Evolutionary conservation across 1,140 invertebrate genomes (phyloP).

Genomic region (Drosophila quadrilineata): DNA sequence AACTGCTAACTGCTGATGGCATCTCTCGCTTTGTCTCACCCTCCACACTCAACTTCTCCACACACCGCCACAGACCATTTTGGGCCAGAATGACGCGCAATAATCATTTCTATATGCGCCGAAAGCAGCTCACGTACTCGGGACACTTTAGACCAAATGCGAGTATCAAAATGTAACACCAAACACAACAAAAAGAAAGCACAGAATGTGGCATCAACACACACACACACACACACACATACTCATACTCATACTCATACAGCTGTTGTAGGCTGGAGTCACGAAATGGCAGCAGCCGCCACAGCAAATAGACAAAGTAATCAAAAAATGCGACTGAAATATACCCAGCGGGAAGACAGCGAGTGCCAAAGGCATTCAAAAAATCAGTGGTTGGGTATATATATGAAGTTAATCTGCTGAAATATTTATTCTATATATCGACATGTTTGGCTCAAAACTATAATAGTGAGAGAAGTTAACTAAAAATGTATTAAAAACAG

Average conservation of each 20-base stretch:
- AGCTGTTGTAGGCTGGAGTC: slow-evolving; percentile 10
- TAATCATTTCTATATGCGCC: slow-evolving; percentile 68
- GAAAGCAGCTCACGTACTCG: slow-evolving; percentile 57
- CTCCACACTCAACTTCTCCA: no score
- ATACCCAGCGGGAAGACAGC: slow-evolving; percentile 16
- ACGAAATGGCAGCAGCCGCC: slow-evolving; percentile 45
- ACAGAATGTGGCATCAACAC: slow-evolving; percentile 49
- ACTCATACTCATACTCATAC: neutral
- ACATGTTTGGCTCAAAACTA: no score
- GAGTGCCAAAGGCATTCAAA: no score
- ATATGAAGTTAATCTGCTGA: no score
- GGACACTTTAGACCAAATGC: slow-evolving; percentile 56
- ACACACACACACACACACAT: slow-evolving; percentile 26
- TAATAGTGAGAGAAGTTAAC: no score
- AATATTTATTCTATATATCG: no score
- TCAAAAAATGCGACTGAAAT: slow-evolving; percentile 35
- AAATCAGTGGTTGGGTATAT: no score
- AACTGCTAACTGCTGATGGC: slow-evolving; percentile 30
- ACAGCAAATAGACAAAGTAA: slow-evolving; percentile 73
- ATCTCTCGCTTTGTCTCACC: neutral
- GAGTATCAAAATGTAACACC: slow-evolving; percentile 70
- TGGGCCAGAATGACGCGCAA: slow-evolving; percentile 61
- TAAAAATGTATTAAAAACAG: no score
- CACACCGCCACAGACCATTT: slow-evolving; percentile 39
- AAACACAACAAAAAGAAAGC: slow-evolving; percentile 44